phyloP scores from a whole-genome alignment of 2,888 invertebrate genomes.

The Hydrotaea cyrtoneurina region DNA sequence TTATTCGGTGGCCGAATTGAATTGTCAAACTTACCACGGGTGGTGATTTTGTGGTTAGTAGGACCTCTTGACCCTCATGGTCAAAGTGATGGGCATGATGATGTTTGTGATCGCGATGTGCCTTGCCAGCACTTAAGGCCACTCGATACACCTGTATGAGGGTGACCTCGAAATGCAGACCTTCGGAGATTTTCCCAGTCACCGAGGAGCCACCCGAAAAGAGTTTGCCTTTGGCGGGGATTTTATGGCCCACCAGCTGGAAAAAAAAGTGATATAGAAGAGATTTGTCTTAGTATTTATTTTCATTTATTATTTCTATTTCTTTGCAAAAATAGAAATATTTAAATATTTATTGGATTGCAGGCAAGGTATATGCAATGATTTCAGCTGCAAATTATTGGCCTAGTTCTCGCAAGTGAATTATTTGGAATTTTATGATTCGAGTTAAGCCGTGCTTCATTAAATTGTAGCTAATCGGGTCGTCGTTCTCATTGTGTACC shows the following conservation, averaged over 20 bases:
- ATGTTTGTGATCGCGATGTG: slow-evolving; percentile 92
- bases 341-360: too few species aligned
- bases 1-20: background rate
- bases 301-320: too few species aligned
- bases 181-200: slow-evolving; percentile 77
- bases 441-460: too few species aligned
- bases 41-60: slow-evolving; percentile 83
- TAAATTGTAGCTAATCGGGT: too few species aligned
- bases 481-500: background rate
- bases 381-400: too few species aligned
- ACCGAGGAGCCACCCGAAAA: slow-evolving; percentile 84
- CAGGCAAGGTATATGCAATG: too few species aligned
- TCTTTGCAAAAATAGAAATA: too few species aligned
- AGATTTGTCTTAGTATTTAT: too few species aligned
- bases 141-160: slow-evolving; percentile 90
- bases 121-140: slow-evolving; percentile 91
- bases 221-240: slow-evolving; percentile 88
- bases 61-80: slow-evolving; percentile 86
- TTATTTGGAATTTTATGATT: too few species aligned
- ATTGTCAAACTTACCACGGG: slow-evolving; percentile 72
- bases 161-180: slow-evolving; percentile 85
- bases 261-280: slow-evolving; percentile 44
- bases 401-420: too few species aligned
- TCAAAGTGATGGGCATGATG: slow-evolving; percentile 91
- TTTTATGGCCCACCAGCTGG: slow-evolving; percentile 88